Conservation (phyloP, 1,140 invertebrate genomes). For the Aricia agestis region DNA sequence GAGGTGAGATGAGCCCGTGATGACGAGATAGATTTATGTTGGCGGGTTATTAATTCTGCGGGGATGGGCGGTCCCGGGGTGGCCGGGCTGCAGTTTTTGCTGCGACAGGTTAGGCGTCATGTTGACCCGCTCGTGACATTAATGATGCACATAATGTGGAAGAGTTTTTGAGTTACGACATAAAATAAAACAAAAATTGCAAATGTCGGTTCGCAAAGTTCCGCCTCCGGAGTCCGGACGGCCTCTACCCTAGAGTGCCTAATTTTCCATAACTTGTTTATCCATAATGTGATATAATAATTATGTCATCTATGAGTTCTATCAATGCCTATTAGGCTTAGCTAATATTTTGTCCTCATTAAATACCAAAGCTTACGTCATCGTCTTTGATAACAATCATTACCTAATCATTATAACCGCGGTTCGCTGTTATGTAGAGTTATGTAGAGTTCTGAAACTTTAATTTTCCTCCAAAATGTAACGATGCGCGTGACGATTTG, state of each 20-base stretch:
- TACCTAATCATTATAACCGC: too few relatives aligned
- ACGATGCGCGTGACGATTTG: too few relatives aligned
- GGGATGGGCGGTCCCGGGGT: constrained; percentile 30
- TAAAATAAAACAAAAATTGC: background rate
- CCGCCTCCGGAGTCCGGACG: background rate
- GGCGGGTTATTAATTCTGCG: constrained; percentile 37
- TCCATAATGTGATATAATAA: too few relatives aligned
- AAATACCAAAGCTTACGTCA: too few relatives aligned
- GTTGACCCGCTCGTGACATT: constrained; percentile 6
- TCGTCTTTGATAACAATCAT: too few relatives aligned
- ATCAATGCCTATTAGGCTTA: too few relatives aligned
- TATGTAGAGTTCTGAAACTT: too few relatives aligned
- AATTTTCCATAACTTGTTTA: too few relatives aligned
- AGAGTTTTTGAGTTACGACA: background rate
- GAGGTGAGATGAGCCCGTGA: constrained; percentile 55
- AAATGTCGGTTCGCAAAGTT: background rate
- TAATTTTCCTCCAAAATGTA: too few relatives aligned
- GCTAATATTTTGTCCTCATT: too few relatives aligned
- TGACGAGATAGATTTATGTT: constrained; percentile 64
- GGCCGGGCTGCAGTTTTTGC: constrained; percentile 32
- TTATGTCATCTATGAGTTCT: background rate
- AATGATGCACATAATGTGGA: background rate
- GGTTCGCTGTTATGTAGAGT: too few relatives aligned
- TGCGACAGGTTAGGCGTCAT: constrained; percentile 27
- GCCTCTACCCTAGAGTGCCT: too few relatives aligned